phyloP scores from a whole-genome alignment of 2,888 invertebrate genomes.

The Orthosia incerta region DNA sequence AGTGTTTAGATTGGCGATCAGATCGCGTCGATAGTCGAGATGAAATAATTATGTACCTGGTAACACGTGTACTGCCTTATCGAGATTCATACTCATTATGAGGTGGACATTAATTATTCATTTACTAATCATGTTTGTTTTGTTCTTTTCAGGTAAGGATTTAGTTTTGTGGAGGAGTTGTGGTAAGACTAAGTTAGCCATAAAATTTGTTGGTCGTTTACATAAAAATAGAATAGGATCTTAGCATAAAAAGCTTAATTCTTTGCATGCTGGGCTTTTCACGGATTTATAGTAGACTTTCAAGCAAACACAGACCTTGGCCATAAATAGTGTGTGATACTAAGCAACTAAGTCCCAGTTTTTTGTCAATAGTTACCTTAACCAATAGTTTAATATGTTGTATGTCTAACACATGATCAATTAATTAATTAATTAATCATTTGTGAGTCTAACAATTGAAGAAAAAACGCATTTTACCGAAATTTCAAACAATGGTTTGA shows the following conservation, averaged over 20 bases:
- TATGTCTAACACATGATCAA: no score
- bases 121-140: constrained; percentile 52
- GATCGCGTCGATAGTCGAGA: constrained; percentile 49
- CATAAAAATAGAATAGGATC: no score
- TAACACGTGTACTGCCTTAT: constrained; percentile 62
- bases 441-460: no score
- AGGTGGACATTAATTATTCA: constrained; percentile 34
- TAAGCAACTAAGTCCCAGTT: no score
- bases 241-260: background rate
- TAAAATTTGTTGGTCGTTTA: background rate
- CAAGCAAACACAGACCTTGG: background rate
- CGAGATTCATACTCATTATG: constrained; percentile 52
- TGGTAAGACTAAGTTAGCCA: constrained; percentile 49
- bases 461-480: no score
- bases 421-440: no score
- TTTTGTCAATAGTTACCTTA: no score
- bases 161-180: constrained; percentile 1
- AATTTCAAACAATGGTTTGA: no score
- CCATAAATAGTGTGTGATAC: background rate
- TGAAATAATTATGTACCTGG: constrained; percentile 57
- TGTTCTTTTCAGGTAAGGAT: constrained; percentile 72
- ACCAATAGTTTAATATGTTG: no score
- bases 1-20: constrained; percentile 63
- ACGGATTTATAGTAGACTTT: background rate
- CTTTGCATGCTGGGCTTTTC: background rate